Conservation (phyloP, 1,140 invertebrate species). For the Phenacoccus solenopsis region DNA sequence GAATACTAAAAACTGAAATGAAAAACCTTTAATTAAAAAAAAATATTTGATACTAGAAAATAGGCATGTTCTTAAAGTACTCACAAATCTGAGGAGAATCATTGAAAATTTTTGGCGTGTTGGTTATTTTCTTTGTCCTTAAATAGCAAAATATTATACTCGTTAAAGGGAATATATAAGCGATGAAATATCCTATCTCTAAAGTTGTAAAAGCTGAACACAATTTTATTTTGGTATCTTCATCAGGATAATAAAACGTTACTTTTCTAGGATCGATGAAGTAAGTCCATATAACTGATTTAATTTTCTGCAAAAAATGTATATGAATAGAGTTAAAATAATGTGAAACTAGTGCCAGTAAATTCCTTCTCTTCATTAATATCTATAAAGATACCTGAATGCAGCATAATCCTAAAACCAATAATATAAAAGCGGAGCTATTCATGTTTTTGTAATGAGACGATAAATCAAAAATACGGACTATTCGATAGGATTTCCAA, state of each 20-base stretch:
- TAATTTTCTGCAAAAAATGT: background rate
- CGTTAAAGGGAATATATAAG: background rate
- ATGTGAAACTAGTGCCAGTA: too few relatives aligned
- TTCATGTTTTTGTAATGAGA: background rate
- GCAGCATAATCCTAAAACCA: background rate
- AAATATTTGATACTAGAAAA: background rate
- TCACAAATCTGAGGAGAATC: background rate
- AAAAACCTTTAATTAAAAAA: background rate
- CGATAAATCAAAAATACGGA: background rate
- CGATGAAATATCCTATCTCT: conserved; percentile 7
- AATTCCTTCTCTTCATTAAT: too few relatives aligned
- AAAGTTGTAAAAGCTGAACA: background rate
- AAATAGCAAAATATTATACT: background rate
- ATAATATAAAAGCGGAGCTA: background rate
- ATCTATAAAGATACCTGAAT: background rate
- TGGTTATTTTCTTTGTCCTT: background rate
- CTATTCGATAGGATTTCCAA: conserved; percentile 9
- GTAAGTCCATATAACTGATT: conserved; percentile 1
- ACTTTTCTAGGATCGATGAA: background rate
- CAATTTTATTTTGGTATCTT: background rate
- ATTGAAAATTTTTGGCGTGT: background rate
- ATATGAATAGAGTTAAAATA: background rate
- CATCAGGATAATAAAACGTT: background rate
- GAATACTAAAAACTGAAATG: background rate
- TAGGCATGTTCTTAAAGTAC: background rate